Conservation (phyloP, 2,113 vertebrate genomes). For the Ailurus styani region DNA sequence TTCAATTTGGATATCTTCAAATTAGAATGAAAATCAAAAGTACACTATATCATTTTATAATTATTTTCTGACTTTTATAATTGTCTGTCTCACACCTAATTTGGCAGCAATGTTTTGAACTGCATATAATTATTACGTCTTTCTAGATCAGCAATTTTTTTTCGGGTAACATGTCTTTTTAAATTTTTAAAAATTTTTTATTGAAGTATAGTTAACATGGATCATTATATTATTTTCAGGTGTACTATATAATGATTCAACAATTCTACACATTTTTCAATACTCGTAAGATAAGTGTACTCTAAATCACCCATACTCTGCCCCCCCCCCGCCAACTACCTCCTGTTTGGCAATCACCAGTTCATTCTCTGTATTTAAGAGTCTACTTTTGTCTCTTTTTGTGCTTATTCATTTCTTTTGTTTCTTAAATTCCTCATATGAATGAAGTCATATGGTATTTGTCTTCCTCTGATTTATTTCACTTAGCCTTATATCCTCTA, state of each 20-base stretch:
- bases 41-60: constrained; percentile 11
- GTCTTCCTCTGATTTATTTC: not conserved
- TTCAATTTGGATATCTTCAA: not conserved
- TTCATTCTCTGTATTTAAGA: not conserved
- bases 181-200: not conserved
- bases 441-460: not conserved
- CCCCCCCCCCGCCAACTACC: not conserved
- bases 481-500: not conserved
- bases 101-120: not conserved
- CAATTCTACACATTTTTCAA: not conserved
- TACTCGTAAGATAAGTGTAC: not conserved
- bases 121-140: not conserved
- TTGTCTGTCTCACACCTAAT: not conserved
- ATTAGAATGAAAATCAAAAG: not conserved
- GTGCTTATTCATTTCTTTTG: not conserved
- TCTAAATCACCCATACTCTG: not conserved
- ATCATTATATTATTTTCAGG: not conserved
- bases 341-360: not conserved
- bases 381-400: not conserved
- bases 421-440: not conserved
- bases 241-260: not conserved
- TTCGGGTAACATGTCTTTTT: not conserved
- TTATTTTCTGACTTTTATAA: not conserved
- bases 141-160: not conserved
- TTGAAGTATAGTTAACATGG: not conserved